Evolutionary conservation across 2,888 invertebrate genomes (phyloP).

Genomic region (Dasypolia templi): DNA sequence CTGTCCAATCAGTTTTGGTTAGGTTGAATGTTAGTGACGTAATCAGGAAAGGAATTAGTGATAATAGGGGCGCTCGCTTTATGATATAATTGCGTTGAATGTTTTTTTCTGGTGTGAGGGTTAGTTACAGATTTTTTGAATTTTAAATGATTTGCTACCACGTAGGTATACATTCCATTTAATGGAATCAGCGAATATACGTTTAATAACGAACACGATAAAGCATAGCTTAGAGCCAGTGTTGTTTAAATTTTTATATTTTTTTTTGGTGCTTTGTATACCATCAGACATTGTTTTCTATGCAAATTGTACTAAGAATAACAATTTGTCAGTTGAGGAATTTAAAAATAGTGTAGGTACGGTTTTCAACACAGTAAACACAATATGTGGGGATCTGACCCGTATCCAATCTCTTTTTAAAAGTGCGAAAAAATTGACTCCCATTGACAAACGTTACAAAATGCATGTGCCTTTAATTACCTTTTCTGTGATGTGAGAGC

Average conservation of each 20-base stretch:
- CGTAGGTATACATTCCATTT: not conserved
- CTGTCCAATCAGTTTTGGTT: constrained; percentile 50
- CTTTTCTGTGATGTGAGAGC: not conserved
- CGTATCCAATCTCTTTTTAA: constrained; percentile 26
- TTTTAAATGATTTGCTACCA: constrained; percentile 25
- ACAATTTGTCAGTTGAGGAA: not conserved
- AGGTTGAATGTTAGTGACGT: constrained; percentile 63
- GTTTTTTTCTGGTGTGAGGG: constrained; percentile 48
- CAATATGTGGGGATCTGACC: not conserved
- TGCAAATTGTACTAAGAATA: not conserved
- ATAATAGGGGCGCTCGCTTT: constrained; percentile 67
- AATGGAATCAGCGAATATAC: not conserved
- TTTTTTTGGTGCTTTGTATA: not conserved
- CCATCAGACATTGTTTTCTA: not conserved
- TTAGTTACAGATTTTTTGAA: constrained; percentile 37
- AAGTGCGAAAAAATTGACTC: constrained; percentile 26
- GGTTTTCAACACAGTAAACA: not conserved
- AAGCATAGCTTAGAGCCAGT: not conserved
- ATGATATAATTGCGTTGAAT: constrained; percentile 63
- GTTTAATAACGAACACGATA: too few species aligned
- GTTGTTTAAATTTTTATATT: not conserved
- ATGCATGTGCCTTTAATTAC: constrained; percentile 39
- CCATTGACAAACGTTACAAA: constrained; percentile 36
- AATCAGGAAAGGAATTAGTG: constrained; percentile 73
- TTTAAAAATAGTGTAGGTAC: not conserved